Base-by-base conservation (phyloP, 2,888 invertebrate species). In the Agonopterix arenella region DNA sequence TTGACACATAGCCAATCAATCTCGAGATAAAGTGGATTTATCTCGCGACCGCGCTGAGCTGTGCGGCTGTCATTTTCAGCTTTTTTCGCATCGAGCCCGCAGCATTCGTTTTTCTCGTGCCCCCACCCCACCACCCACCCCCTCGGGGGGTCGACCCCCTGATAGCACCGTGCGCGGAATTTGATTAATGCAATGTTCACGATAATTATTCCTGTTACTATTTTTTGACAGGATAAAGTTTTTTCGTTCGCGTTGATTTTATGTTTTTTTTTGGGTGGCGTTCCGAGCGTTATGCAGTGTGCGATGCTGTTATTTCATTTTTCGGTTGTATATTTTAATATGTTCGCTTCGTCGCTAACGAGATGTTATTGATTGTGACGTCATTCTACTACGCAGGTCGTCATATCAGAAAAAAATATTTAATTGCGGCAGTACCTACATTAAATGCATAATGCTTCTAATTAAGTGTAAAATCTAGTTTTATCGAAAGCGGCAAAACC, bases 111-210 rank as follows among this genome's bases (percentile, higher is more conserved):
- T 82, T 81, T 82, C 76, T 66, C 75, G 64, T 66, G 63, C 62
- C 59, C 57, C 68, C 66, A 56, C 59, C 57, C 68, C 66, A 56
- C 55, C 60, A 55, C 45, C 45, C 46, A n/a, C 44, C 50, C 55
- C 48, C 47, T 52, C 57, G 56, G 43, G 43, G 43, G 43, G 43
- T 55, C 51, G 64, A 51, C 66, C 72, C 74, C 74, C 76, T 76
- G 81, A 88, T 88, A 85, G 82, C 77, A 59, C 82, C 80, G 81
- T 82, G 85, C 83, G 76, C 83, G 80, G 88, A 86, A 89, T 89
- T 86, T 89, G 88, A 89, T 89, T 89, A 89, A 89, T 89, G 88
- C 88, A 86, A 88, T 89, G 88, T 84, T 82, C 85, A 73, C 82
- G 79, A 88, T 89, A 86, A 89, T 88, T 88, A 89, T 86, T 88